Evolutionary conservation across 1,140 invertebrate species (phyloP), one percentile per base, ranked within the genome.

Genomic region (Lerema accius): DNA sequence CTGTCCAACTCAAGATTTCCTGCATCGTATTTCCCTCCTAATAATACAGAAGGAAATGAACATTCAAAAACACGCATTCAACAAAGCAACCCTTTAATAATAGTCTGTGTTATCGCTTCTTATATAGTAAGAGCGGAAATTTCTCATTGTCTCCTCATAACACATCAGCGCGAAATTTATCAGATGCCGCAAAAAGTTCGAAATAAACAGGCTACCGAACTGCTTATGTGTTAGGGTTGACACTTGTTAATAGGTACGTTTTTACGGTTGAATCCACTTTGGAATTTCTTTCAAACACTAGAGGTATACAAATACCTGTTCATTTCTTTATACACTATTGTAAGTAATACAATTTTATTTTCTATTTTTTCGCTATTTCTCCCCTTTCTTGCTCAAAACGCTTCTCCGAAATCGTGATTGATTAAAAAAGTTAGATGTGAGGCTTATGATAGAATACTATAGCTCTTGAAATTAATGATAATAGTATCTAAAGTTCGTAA

Each of bases 141-240:
- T 76, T 73, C 70, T 78, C 71, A 74, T 78, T 83, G 69, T 73
- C 67, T 72, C 67, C 65, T 77, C 67, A 66, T 71, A 61, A 67
- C 71, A 76, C 78, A 81, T 82, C 75, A 78, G 66, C 71, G 77
- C 72, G 71, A 80, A 82, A 82, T 79, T 83, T 76, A 83, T 78
- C 69, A 80, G 76, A 73, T 79, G 59, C 49, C 35, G 68, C 70
- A 84, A 84, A 84, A 82, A 80, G 42, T 74, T 67, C 61, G 62
- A 69, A 66, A 67, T 71, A 68, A 74, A 76, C 73, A 77, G 66
- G 69, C 65, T 66, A 68, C 70, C 67, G 65, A 74, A 76, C 55
- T 64, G 64, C 63, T 55, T 51, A 70, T 69, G 51, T 65, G 40
- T 26, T 55, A 74, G 69, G 69, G 69, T 35, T 67, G 69, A 13